Conservation (phyloP, 2,797 vertebrate genomes). For the Gallinago solitaria region DNA sequence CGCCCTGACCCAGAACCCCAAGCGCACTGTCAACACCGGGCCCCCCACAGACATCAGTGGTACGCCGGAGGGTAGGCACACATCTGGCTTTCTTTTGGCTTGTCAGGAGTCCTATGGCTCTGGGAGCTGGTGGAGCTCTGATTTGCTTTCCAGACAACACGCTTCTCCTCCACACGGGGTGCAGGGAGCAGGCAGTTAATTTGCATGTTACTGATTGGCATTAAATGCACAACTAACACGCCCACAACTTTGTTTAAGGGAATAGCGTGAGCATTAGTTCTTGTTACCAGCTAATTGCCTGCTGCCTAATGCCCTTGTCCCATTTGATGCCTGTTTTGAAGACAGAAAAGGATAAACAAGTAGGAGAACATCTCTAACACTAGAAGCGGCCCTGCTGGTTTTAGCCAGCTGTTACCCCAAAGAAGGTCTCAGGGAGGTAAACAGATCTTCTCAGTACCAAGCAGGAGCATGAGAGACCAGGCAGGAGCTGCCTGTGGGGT, state of each 20-base stretch:
- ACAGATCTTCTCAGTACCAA: not conserved
- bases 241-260: constrained; percentile 46
- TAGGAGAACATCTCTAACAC: not conserved
- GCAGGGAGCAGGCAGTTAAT: constrained; percentile 43
- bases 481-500: not conserved
- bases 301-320: constrained; percentile 47
- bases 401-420: not conserved
- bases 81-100: not conserved
- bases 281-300: constrained; percentile 62
- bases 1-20: constrained; percentile 91
- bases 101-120: not conserved
- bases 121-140: not conserved
- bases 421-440: not conserved
- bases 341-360: not conserved
- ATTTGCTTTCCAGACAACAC: not conserved
- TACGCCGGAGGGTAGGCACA: constrained; percentile 86
- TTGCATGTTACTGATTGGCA: constrained; percentile 56
- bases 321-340: constrained; percentile 44
- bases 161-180: not conserved
- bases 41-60: constrained; percentile 92
- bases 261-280: constrained; percentile 46
- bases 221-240: constrained; percentile 64
- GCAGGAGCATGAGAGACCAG: not conserved
- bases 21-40: constrained; percentile 92
- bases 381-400: not conserved